These are phyloP conservation scores for Rhyacophila evoluta DNA, from an alignment of 2,888 invertebrate genomes.

Conservation along the genomic window DNA sequence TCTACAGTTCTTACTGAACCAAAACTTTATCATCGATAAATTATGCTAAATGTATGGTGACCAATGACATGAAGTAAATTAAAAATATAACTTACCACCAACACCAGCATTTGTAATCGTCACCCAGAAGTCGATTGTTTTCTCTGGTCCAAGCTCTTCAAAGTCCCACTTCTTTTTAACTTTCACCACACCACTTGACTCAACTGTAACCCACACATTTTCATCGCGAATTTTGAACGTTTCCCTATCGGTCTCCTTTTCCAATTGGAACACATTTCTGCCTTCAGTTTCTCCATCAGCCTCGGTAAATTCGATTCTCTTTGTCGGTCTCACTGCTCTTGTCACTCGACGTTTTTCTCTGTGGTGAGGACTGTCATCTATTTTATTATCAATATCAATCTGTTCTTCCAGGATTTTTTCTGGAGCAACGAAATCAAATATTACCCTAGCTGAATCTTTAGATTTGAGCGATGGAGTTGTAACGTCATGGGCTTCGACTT, in stretches of 20 bases:
- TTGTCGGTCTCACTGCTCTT: slow-evolving; percentile 93
- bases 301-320: slow-evolving; percentile 92
- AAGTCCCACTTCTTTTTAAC: slow-evolving; percentile 98
- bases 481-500: slow-evolving; percentile 86
- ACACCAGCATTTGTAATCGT: slow-evolving; percentile 91
- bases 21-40: too few species aligned
- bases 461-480: slow-evolving; percentile 80
- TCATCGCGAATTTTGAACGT: slow-evolving; percentile 94
- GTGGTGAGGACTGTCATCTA: slow-evolving; percentile 73
- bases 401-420: slow-evolving; percentile 63
- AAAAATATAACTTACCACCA: slow-evolving; percentile 88
- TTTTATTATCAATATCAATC: slow-evolving; percentile 70
- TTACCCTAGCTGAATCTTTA: slow-evolving; percentile 78
- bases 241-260: slow-evolving; percentile 92
- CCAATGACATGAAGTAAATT: too few species aligned
- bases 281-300: slow-evolving; percentile 91
- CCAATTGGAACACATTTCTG: slow-evolving; percentile 88
- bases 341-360: slow-evolving; percentile 85
- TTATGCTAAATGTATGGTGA: too few species aligned
- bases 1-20: too few species aligned
- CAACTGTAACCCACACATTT: slow-evolving; percentile 94
- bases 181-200: slow-evolving; percentile 90
- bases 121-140: slow-evolving; percentile 96
- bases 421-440: slow-evolving; percentile 77
- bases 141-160: slow-evolving; percentile 93